Evolutionary conservation across 2,888 invertebrate species (phyloP).

Genomic region (Podotricha telesiphe): DNA sequence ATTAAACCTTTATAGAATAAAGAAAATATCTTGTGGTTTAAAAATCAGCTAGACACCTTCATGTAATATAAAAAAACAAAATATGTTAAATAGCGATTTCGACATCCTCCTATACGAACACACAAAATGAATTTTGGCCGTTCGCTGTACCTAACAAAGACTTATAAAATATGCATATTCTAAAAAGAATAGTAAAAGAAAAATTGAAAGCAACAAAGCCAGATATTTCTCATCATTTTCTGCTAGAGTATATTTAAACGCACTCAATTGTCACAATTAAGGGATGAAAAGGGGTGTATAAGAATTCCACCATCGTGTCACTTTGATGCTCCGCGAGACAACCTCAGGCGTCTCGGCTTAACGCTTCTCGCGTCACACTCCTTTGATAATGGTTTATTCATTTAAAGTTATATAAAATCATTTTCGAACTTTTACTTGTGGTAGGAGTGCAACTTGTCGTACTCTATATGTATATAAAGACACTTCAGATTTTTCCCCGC

Average conservation of each 20-base stretch:
- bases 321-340: conserved; percentile 52
- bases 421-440: neutral
- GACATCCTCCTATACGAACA: too few species aligned
- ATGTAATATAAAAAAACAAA: too few species aligned
- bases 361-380: conserved; percentile 18
- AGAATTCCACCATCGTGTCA: conserved; percentile 8
- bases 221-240: neutral
- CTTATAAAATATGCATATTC: neutral
- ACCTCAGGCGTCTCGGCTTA: conserved; percentile 46
- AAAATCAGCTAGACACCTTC: too few species aligned
- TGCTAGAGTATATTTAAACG: neutral
- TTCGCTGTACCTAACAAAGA: neutral
- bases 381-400: conserved; percentile 6
- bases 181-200: neutral
- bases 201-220: neutral
- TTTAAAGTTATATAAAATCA: neutral
- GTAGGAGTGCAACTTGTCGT: too few species aligned
- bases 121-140: too few species aligned
- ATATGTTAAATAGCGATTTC: neutral
- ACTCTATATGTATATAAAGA: too few species aligned
- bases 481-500: too few species aligned
- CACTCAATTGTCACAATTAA: conserved; percentile 9
- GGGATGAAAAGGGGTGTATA: conserved; percentile 3
- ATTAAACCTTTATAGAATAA: too few species aligned
- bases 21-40: too few species aligned